These are phyloP conservation scores for Xenotilapia longispinis DNA, from an alignment of 2,113 vertebrate genomes.

Conservation along the genomic window DNA sequence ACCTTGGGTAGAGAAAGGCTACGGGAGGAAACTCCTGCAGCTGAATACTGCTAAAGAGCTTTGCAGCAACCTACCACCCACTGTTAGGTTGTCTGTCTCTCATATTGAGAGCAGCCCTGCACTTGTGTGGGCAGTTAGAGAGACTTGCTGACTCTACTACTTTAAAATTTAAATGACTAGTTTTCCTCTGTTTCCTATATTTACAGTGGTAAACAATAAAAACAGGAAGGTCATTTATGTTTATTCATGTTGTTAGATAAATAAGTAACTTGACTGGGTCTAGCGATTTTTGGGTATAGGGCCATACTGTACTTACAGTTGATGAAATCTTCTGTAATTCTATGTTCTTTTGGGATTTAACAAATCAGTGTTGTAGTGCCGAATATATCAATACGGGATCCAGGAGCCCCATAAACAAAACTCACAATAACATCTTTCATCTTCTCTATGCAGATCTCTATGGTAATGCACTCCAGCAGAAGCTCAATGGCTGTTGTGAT, in stretches of 20 bases:
- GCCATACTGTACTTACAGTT: not conserved
- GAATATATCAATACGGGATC: not conserved
- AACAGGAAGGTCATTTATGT: not conserved
- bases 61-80: not conserved
- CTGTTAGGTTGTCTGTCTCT: not conserved
- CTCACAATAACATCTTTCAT: not conserved
- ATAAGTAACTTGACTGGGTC: not conserved
- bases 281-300: not conserved
- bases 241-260: not conserved
- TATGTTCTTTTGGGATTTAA: not conserved
- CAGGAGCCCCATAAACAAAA: not conserved
- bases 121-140: not conserved
- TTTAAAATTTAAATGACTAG: not conserved
- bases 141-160: not conserved
- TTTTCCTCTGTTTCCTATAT: not conserved
- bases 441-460: not conserved
- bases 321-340: not conserved
- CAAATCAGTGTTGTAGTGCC: not conserved
- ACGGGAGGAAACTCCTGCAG: not conserved
- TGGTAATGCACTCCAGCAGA: not conserved
- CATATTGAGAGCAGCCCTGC: not conserved
- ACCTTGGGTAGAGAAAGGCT: not conserved
- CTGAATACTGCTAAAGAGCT: not conserved
- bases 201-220: not conserved
- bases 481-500: not conserved